These are phyloP conservation scores for Shargacucullia verbasci DNA, from an alignment of 2,888 invertebrate species.

Conservation along the genomic window DNA sequence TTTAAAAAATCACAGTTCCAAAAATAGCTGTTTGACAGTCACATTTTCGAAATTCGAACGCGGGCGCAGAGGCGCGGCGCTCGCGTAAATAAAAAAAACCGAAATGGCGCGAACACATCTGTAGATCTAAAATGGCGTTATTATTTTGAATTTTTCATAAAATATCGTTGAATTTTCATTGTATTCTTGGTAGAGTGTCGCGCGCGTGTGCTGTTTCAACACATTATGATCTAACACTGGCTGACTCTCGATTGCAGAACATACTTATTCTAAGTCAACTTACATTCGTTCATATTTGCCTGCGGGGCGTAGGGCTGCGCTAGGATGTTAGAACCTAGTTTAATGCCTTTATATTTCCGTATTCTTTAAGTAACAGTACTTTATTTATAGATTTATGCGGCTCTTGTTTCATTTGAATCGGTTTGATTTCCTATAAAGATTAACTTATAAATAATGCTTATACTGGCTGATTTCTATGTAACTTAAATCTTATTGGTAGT, in stretches of 20 bases:
- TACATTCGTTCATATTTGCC: conserved; percentile 90
- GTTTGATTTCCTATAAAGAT: conserved; percentile 15
- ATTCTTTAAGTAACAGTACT: conserved; percentile 46
- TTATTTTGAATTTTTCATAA: conserved; percentile 57
- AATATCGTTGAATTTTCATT: conserved; percentile 74
- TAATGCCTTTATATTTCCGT: conserved; percentile 45
- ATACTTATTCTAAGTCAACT: conserved; percentile 90
- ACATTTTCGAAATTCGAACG: conserved; percentile 66
- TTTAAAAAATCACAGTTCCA: conserved; percentile 55
- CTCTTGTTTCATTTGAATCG: conserved; percentile 23
- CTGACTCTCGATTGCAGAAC: conserved; percentile 88
- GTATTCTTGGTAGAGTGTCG: conserved; percentile 74
- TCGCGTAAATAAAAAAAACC: conserved; percentile 53
- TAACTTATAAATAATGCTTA: background rate
- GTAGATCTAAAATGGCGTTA: conserved; percentile 50
- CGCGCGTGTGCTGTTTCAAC: conserved; percentile 88
- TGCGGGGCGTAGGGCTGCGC: conserved; percentile 87
- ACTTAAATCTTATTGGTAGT: too few relatives aligned
- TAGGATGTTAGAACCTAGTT: conserved; percentile 72
- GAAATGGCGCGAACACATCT: conserved; percentile 64
- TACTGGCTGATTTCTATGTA: too few relatives aligned
- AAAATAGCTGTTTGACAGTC: conserved; percentile 64
- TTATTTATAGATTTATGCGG: conserved; percentile 33
- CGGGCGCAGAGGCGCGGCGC: conserved; percentile 42
- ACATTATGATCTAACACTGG: conserved; percentile 90